Base-by-base conservation (phyloP, 2,888 invertebrate genomes). In the Ceriagrion tenellum region DNA sequence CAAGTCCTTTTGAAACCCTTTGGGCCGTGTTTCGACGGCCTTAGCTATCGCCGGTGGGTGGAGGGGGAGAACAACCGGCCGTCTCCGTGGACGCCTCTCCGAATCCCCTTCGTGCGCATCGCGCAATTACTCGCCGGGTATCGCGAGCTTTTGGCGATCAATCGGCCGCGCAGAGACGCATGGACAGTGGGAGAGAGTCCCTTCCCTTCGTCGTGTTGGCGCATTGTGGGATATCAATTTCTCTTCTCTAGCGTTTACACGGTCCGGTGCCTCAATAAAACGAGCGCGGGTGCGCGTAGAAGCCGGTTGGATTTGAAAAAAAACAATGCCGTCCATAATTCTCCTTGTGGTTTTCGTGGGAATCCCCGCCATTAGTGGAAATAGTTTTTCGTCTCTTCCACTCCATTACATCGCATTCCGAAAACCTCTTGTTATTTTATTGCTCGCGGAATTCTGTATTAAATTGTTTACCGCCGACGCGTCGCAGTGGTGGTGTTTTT, bases 1-100 rank as follows among this genome's bases (percentile, higher is more conserved):
- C 63, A 93, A 63, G 59, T 63, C 93, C 93, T 93, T 93, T 93
- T 93, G 69, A 93, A 93, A 93, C 63, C 93, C 93, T 93, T 93
- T 63, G 93, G 93, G 69, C 93, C 93, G 93, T 47, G 93, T 93
- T 81, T 93, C 59, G 55, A 47, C 90, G 88, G 91, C 69, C 40
- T 35, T 40, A 59, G 93, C 93, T 69, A 93, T 93, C 69, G 63
- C 10, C 93, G 16, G 69, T 35, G 81, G 16, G 69, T 4, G 69
- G n/a, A 59, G 69, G 10, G 26, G 81, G 35, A 35, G 69, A 23
- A 26, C 69, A 69, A 81, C 81, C 12, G 81, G 13, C 81, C 81
- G 35, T 12, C 81, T 16, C 74, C 81, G 30, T 35, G 16, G 35
- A 13, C 35, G 13, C 63, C 93, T n/a, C 63, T 47, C 93, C 26